These are phyloP conservation scores for Crenichthys baileyi DNA, from an alignment of 2,797 vertebrate species.

Conservation along the genomic window DNA sequence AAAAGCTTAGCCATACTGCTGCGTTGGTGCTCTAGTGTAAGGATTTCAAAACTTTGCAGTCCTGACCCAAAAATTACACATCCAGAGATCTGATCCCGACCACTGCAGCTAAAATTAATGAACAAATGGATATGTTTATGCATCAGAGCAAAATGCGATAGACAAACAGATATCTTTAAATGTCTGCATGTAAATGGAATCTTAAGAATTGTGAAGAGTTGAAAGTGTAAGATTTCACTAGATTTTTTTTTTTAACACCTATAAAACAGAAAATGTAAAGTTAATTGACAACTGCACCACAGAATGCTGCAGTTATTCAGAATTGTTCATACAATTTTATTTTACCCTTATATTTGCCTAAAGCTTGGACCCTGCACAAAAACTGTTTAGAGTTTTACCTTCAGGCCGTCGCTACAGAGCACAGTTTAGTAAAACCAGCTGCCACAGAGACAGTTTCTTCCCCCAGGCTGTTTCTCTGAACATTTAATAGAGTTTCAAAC, in stretches of 20 bases:
- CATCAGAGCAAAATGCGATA: background rate
- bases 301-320: slow-evolving; percentile 3
- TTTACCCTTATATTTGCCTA: slow-evolving; percentile 1
- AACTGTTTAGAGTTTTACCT: no score
- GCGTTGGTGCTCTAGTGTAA: background rate
- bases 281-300: slow-evolving; percentile 2
- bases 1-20: background rate
- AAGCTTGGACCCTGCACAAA: no score
- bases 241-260: slow-evolving; percentile 18
- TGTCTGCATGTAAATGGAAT: slow-evolving; percentile 12
- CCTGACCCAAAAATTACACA: background rate
- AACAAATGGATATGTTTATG: no score
- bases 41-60: background rate
- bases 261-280: slow-evolving; percentile 17
- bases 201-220: slow-evolving; percentile 19
- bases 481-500: no score
- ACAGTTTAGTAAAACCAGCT: no score
- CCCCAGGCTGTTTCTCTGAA: no score
- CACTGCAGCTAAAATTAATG: no score
- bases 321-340: slow-evolving; percentile 1
- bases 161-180: slow-evolving; percentile 21
- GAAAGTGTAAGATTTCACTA: slow-evolving; percentile 14
- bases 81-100: no score
- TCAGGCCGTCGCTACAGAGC: no score
- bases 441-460: no score